Evolutionary conservation across 2,888 invertebrate genomes (phyloP), one percentile per base, ranked within the genome.

Genomic region (Spialia ferax): DNA sequence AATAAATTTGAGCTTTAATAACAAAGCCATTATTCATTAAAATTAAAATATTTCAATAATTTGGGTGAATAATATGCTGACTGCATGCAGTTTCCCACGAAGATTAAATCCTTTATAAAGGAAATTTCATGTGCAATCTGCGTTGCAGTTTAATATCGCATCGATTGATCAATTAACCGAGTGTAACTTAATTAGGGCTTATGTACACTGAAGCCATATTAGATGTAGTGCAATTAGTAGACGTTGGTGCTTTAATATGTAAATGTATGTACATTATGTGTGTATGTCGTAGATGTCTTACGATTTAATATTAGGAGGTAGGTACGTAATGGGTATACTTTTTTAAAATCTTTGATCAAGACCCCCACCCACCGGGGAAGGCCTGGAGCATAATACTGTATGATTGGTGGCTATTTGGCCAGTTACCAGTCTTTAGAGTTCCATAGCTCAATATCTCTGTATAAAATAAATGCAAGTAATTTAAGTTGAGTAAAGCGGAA

Each of bases 111-210:
- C n/a, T 15, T 42, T 42, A n/a, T 15, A 15, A 15, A 1, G 42
- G 42, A 7, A 42, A 15, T 7, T 42, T 15, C 15, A 42, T 42
- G 42, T 7, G 42, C 15, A 15, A 42, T 42, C n/a, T 42, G 15
- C 15, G n/a, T 7, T 45, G 18, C 18, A 18, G 18, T 45, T 45
- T 18, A 45, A 45, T 62, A 38, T 8, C 50, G 15, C 15, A 2
- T 18, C 29, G 18, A 50, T 61, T 38, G 32, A 62, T 62, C n/a
- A 52, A 52, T 38, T 38, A 54, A 52, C 52, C 38, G 20, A 54
- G 52, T 35, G 52, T 62, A 22, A 38, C 52, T 62, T 54, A 54
- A 62, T 62, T 54, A 62, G 29, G 23, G 52, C 35, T 52, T 50
- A 62, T 35, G 22, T 35, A 52, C 13, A 62, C 22, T 23, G 11